Conservation (phyloP, 2,888 invertebrate species). For the Xanthia togata region DNA sequence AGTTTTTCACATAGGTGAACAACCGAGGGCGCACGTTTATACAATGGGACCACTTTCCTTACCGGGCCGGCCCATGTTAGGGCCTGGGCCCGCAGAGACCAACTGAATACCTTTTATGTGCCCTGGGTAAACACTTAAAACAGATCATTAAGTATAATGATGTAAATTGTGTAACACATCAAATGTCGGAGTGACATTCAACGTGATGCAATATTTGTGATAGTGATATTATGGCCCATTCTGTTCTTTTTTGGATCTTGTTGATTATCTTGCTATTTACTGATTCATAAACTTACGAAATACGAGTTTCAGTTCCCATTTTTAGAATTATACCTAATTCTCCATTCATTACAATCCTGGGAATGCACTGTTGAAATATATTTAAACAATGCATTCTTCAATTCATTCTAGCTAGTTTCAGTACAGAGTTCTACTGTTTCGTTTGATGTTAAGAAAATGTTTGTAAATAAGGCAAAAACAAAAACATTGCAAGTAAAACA, state of each 20-base stretch:
- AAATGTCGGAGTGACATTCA: slow-evolving; percentile 60
- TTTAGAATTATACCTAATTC: neutral
- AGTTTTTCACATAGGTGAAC: slow-evolving; percentile 85
- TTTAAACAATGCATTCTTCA: slow-evolving; percentile 15
- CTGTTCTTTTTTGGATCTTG: slow-evolving; percentile 21
- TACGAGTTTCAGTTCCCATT: neutral
- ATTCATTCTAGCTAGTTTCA: neutral
- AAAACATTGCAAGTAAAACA: slow-evolving; percentile 2
- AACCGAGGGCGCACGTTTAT: slow-evolving; percentile 73
- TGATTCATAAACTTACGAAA: slow-evolving; percentile 9
- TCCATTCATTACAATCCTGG: neutral
- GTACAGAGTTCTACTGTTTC: slow-evolving; percentile 9
- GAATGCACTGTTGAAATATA: neutral
- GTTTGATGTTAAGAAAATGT: slow-evolving; percentile 27
- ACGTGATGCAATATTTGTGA: slow-evolving; percentile 39
- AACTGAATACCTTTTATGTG: slow-evolving; percentile 67
- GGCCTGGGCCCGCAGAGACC: slow-evolving; percentile 60
- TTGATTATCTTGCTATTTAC: neutral
- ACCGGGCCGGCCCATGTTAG: slow-evolving; percentile 77
- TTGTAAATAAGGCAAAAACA: slow-evolving; percentile 13
- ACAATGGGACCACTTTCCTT: slow-evolving; percentile 88
- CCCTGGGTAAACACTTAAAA: slow-evolving; percentile 60
- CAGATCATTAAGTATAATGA: slow-evolving; percentile 67
- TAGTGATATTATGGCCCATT: slow-evolving; percentile 17
- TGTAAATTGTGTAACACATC: slow-evolving; percentile 63